Conservation (phyloP, 1,140 invertebrate genomes). For the Drosophila micromelanica region DNA sequence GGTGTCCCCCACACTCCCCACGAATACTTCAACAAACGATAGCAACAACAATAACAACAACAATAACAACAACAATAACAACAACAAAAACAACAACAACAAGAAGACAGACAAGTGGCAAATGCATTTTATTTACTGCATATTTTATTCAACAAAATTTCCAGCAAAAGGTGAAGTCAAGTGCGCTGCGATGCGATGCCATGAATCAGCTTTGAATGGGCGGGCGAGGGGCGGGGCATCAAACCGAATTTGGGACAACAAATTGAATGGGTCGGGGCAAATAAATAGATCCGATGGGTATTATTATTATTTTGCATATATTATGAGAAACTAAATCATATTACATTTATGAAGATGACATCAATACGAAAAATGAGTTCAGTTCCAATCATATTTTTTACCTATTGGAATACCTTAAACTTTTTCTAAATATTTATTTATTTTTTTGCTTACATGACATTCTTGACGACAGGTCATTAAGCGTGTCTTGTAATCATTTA, state of each 20-base stretch:
- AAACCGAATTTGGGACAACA: conserved; percentile 26
- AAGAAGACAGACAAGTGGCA: conserved; percentile 43
- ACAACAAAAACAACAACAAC: neutral
- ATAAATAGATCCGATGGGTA: neutral
- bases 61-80: conserved; percentile 14
- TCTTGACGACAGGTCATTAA: no score
- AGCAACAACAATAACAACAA: conserved; percentile 10
- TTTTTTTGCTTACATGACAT: no score
- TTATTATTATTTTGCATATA: neutral
- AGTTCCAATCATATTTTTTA: no score
- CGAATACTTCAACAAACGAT: neutral
- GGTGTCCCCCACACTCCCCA: conserved; percentile 13
- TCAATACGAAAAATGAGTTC: neutral
- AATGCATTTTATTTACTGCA: conserved; percentile 75
- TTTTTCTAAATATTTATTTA: no score
- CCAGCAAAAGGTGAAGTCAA: conserved; percentile 55
- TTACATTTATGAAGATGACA: conserved; percentile 3
- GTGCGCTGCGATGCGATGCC: conserved; percentile 23
- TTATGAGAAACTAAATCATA: conserved; percentile 1
- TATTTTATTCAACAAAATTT: conserved; percentile 49
- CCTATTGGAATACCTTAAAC: no score
- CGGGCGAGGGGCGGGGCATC: conserved; percentile 15
- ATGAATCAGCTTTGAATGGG: conserved; percentile 30
- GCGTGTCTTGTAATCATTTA: no score
- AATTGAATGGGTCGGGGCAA: conserved; percentile 8